These are phyloP conservation scores for Hormaphis cornu DNA, from an alignment of 1,140 invertebrate species.

Conservation along the genomic window DNA sequence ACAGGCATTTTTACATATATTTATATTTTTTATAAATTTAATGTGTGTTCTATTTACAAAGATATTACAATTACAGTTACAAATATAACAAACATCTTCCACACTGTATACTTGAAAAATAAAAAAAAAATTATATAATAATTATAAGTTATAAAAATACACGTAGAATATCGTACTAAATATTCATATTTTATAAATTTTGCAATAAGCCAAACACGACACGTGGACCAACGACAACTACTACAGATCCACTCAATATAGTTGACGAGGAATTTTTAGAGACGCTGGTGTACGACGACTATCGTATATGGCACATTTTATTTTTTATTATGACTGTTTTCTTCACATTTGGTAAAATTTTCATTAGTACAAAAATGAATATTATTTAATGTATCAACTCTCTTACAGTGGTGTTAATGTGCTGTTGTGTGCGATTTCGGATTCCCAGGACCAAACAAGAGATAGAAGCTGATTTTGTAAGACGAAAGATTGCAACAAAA, in stretches of 20 bases:
- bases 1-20: no score
- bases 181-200: background rate
- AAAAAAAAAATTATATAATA: background rate
- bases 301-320: slow-evolving; percentile 55
- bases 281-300: background rate
- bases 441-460: slow-evolving; percentile 86
- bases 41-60: background rate
- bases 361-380: background rate
- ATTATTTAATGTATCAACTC: background rate
- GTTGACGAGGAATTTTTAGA: slow-evolving; percentile 13
- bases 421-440: slow-evolving; percentile 75
- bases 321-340: slow-evolving; percentile 50
- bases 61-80: background rate
- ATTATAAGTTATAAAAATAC: background rate
- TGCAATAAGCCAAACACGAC: background rate
- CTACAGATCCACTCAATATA: background rate
- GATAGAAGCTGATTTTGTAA: slow-evolving; percentile 79
- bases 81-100: background rate
- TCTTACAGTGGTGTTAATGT: slow-evolving; percentile 56
- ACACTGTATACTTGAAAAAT: background rate
- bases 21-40: no score
- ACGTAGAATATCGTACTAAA: background rate
- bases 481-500: slow-evolving; percentile 69
- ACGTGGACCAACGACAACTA: background rate
- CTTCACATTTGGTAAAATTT: slow-evolving; percentile 47